phyloP scores from a whole-genome alignment of 2,113 vertebrate genomes.

The Opisthocomus hoazin region DNA sequence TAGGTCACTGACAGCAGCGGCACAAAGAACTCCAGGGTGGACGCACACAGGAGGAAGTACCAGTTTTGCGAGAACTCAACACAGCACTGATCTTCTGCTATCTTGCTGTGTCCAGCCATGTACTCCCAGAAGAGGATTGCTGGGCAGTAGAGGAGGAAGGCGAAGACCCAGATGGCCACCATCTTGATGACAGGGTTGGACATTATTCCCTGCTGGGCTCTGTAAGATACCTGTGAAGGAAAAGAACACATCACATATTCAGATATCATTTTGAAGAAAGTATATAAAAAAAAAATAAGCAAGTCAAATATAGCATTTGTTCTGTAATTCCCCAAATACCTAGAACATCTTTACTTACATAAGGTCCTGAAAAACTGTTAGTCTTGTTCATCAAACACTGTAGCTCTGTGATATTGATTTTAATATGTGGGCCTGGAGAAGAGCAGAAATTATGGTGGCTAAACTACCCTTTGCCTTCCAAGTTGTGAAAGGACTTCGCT shows the following conservation, averaged over 20 bases:
- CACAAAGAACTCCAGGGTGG: conserved; percentile 86
- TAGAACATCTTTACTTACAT: neutral
- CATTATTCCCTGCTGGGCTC: conserved; percentile 71
- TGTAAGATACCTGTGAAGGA: conserved; percentile 78
- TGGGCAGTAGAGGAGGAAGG: conserved; percentile 85
- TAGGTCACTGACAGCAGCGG: conserved; percentile 82
- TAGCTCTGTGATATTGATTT: neutral
- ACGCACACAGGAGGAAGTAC: conserved; percentile 80
- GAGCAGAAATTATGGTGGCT: neutral
- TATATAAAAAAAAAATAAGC: neutral
- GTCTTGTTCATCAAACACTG: neutral
- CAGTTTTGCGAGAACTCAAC: conserved; percentile 80
- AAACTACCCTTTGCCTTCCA: neutral
- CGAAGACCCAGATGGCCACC: conserved; percentile 80
- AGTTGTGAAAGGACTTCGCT: neutral
- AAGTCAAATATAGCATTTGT: neutral
- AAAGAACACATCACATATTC: neutral
- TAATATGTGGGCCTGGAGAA: neutral
- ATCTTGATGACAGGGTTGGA: conserved; percentile 75
- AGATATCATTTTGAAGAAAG: neutral
- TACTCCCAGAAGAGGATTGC: conserved; percentile 80
- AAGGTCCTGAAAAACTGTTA: neutral
- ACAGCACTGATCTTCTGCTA: conserved; percentile 48
- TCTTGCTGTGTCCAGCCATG: neutral
- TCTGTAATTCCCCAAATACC: neutral